Evolutionary conservation across 1,140 invertebrate genomes (phyloP).

Genomic region (Caenorhabditis latens): DNA sequence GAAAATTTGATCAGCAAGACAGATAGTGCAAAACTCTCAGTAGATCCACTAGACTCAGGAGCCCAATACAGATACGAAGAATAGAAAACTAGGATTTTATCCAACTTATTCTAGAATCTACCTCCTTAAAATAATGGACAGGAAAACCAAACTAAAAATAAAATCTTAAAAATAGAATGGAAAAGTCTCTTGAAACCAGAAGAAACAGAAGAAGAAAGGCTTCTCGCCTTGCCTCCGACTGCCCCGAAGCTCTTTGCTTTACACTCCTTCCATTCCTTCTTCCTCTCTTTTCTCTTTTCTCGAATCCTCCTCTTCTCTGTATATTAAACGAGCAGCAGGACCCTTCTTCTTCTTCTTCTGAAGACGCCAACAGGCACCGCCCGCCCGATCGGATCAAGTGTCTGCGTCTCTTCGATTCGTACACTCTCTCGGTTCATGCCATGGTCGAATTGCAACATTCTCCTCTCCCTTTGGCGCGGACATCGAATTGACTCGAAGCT

Average conservation of each 20-base stretch:
- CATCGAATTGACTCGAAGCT: neutral
- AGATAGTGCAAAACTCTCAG: no score
- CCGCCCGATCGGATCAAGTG: slow-evolving; percentile 41
- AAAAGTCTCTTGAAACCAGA: neutral
- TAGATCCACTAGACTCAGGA: no score
- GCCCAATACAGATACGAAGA: no score
- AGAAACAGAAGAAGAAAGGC: neutral
- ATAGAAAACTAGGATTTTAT: no score
- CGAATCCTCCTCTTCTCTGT: slow-evolving; percentile 35
- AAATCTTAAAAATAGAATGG: slow-evolving; percentile 13
- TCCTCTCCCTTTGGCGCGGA: slow-evolving; percentile 10
- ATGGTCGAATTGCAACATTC: slow-evolving; percentile 13
- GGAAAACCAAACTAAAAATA: neutral
- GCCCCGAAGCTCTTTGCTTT: slow-evolving; percentile 25
- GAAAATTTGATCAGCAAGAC: no score
- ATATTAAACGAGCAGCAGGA: slow-evolving; percentile 13
- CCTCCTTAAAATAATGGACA: no score
- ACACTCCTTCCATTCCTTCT: slow-evolving; percentile 4
- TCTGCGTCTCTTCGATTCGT: slow-evolving; percentile 3
- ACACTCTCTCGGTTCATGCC: no score
- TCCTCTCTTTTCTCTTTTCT: slow-evolving; percentile 12
- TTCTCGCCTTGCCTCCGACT: neutral
- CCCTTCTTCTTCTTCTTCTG: neutral
- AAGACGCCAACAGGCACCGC: slow-evolving; percentile 42
- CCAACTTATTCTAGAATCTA: no score